phyloP scores from a whole-genome alignment of 2,113 vertebrate species.

The Alosa alosa region DNA sequence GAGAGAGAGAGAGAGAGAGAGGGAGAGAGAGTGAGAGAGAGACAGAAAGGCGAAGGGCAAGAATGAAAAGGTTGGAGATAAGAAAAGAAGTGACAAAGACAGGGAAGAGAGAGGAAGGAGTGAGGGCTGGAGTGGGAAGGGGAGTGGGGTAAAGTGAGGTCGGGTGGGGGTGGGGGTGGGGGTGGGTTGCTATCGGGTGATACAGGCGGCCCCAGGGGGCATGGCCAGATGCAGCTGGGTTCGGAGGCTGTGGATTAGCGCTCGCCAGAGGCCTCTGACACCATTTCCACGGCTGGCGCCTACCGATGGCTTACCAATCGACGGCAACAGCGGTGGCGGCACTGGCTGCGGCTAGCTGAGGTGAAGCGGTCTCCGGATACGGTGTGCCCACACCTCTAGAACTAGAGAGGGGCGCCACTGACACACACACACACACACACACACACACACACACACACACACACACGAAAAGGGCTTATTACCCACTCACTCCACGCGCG shows the following conservation, averaged over 20 bases:
- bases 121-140: neutral
- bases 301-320: neutral
- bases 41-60: neutral
- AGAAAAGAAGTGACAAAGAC: neutral
- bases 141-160: constrained; percentile 20
- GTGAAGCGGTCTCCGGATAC: neutral
- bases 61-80: neutral
- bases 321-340: neutral
- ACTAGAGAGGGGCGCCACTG: neutral
- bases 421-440: constrained; percentile 26
- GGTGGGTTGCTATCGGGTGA: constrained; percentile 50
- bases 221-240: constrained; percentile 26
- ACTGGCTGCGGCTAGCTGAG: neutral
- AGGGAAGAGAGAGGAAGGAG: neutral
- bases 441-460: neutral
- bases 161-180: constrained; percentile 2
- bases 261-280: constrained; percentile 57
- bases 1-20: constrained; percentile 17
- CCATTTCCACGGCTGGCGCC: constrained; percentile 58
- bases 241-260: constrained; percentile 57
- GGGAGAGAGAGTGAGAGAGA: neutral
- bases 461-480: constrained; percentile 43
- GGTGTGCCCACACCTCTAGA: neutral
- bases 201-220: constrained; percentile 54
- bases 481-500: neutral